phyloP scores from a whole-genome alignment of 2,113 vertebrate species.

The Periophthalmus modestus region DNA sequence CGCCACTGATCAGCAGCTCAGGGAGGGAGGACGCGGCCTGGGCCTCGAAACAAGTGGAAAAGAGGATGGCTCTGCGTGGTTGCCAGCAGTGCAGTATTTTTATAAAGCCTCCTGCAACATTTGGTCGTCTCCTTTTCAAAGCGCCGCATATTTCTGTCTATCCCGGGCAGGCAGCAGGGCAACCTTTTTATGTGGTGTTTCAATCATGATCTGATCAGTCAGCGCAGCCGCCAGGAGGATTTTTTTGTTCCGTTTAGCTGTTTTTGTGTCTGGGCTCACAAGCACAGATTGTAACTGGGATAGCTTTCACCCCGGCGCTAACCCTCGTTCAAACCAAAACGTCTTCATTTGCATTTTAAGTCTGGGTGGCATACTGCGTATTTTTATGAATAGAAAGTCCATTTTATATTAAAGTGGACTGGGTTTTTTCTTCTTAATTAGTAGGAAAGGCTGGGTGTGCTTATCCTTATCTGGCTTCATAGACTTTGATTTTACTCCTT shows the following conservation, averaged over 20 bases:
- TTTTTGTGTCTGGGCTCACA: slow-evolving; percentile 7
- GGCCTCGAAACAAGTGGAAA: slow-evolving; percentile 26
- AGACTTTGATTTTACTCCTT: not conserved
- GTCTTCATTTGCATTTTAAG: not conserved
- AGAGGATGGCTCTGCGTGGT: slow-evolving; percentile 17
- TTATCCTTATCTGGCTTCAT: not conserved
- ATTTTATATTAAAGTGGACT: not conserved
- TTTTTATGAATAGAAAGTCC: not conserved
- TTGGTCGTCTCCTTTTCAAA: slow-evolving; percentile 38
- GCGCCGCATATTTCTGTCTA: slow-evolving; percentile 14
- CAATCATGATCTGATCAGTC: slow-evolving; percentile 19
- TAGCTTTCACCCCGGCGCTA: not conserved
- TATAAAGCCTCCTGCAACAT: slow-evolving; percentile 28
- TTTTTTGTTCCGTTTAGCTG: slow-evolving; percentile 12
- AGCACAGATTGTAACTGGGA: slow-evolving; percentile 15
- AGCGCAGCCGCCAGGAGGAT: slow-evolving; percentile 6
- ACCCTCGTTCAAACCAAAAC: not conserved
- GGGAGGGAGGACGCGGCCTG: slow-evolving; percentile 14
- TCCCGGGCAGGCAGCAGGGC: slow-evolving; percentile 18
- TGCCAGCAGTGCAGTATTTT: slow-evolving; percentile 29
- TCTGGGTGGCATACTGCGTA: not conserved
- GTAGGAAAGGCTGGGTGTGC: not conserved
- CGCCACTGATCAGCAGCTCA: slow-evolving; percentile 28
- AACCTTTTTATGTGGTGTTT: slow-evolving; percentile 26
- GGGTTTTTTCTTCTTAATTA: not conserved